A percentile compares a stretch with the other conserved stretches of the same genome.
Conservation (phyloP, 1,140 invertebrate species). For the Kradibia gibbosae region DNA sequence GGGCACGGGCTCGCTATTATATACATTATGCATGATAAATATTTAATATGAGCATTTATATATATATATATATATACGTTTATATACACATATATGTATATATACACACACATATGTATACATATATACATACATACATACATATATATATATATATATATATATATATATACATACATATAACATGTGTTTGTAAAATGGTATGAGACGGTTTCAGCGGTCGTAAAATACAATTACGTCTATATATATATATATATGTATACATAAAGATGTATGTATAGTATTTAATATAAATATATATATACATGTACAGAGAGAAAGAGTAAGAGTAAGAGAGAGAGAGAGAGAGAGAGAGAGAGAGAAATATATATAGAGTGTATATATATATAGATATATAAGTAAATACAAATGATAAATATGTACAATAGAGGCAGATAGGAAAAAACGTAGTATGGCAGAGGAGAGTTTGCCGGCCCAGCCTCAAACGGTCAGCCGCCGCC, state of each 20-base stretch:
- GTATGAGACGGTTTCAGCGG: conserved; percentile 53
- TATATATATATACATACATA: conserved; percentile 50
- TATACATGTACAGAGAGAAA: not conserved
- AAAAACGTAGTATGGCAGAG: conserved; percentile 68
- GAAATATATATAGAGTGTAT: conserved; percentile 65
- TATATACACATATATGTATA: conserved; percentile 56
- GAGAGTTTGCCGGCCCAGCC: conserved; percentile 68
- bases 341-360: conserved; percentile 53
- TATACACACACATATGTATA: conserved; percentile 56
- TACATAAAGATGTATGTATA: conserved; percentile 56
- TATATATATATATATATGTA: conserved; percentile 61
- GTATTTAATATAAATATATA: conserved; percentile 50
- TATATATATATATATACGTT: conserved; percentile 51
- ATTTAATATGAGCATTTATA: conserved; percentile 56
- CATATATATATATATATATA: conserved; percentile 55
- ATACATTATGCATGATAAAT: conserved; percentile 50
- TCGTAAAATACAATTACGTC: conserved; percentile 58
- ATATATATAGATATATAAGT: conserved; percentile 58
- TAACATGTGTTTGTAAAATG: conserved; percentile 50
- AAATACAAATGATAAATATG: conserved; percentile 62
- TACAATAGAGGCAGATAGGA: conserved; percentile 68
- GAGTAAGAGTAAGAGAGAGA: not conserved
- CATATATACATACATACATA: conserved; percentile 53
- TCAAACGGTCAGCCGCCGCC: conserved; percentile 66
- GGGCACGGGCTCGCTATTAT: conserved; percentile 21